Conservation (phyloP, 2,113 vertebrate species). For the Acrocephalus kingi region DNA sequence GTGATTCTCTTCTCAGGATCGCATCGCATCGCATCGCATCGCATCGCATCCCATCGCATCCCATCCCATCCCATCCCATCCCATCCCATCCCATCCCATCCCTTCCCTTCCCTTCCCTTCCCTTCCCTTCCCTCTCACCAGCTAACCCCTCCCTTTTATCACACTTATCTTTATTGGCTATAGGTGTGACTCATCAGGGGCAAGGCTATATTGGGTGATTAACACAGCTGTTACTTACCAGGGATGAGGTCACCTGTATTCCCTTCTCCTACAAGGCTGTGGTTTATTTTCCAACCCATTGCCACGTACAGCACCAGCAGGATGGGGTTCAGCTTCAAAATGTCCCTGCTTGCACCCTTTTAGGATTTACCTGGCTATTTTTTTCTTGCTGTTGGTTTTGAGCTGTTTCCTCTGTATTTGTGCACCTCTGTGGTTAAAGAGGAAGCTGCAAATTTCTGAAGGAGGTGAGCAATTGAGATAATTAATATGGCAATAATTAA, state of each 20-base stretch:
- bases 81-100: too few species aligned
- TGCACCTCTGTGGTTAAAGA: background rate
- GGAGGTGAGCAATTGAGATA: background rate
- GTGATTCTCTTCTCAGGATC: background rate
- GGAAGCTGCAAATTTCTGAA: background rate
- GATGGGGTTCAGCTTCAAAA: background rate
- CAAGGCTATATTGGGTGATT: too few species aligned
- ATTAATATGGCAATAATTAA: background rate
- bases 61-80: too few species aligned
- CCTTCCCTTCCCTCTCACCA: too few species aligned
- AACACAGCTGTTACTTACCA: too few species aligned
- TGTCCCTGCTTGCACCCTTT: background rate
- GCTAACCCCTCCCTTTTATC: too few species aligned
- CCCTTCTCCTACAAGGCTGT: background rate
- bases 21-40: too few species aligned
- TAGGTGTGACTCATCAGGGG: too few species aligned
- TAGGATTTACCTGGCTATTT: background rate
- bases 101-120: too few species aligned
- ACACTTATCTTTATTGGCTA: too few species aligned
- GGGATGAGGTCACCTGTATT: too few species aligned
- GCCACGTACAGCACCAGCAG: background rate
- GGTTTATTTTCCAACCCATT: background rate
- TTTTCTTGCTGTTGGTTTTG: background rate
- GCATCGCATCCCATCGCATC: too few species aligned
- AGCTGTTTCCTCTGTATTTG: background rate